Conservation (phyloP, 2,113 vertebrate genomes). For the Phocoena phocoena region DNA sequence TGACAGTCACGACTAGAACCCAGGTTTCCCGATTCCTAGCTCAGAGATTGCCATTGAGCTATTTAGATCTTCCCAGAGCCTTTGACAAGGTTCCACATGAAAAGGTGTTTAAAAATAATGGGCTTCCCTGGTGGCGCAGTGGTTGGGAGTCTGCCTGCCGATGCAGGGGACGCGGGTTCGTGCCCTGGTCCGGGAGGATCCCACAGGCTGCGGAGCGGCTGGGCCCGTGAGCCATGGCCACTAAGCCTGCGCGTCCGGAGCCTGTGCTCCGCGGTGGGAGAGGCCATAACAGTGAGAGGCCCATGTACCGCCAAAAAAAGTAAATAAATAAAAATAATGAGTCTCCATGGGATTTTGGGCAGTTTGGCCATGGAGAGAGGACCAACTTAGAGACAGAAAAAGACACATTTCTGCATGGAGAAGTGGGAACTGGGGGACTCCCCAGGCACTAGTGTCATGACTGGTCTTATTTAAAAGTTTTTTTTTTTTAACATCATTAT, state of each 20-base stretch:
- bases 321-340: not conserved
- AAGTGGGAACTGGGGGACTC: not conserved
- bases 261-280: no score
- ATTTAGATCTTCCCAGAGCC: slow-evolving; percentile 43
- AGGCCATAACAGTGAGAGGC: no score
- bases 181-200: no score
- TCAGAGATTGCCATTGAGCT: not conserved
- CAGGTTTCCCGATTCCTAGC: not conserved
- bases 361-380: slow-evolving; percentile 41
- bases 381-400: slow-evolving; percentile 22
- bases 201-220: no score
- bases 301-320: no score
- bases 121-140: no score
- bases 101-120: slow-evolving; percentile 65
- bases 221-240: no score
- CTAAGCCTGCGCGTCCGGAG: no score
- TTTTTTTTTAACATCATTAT: no score
- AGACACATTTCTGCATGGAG: not conserved
- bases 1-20: not conserved
- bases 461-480: not conserved
- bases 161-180: no score
- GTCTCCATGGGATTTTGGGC: slow-evolving; percentile 52
- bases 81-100: slow-evolving; percentile 59
- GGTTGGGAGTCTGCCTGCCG: no score
- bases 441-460: not conserved